phyloP scores from a whole-genome alignment of 2,113 vertebrate genomes.

The Melierax canorus region DNA sequence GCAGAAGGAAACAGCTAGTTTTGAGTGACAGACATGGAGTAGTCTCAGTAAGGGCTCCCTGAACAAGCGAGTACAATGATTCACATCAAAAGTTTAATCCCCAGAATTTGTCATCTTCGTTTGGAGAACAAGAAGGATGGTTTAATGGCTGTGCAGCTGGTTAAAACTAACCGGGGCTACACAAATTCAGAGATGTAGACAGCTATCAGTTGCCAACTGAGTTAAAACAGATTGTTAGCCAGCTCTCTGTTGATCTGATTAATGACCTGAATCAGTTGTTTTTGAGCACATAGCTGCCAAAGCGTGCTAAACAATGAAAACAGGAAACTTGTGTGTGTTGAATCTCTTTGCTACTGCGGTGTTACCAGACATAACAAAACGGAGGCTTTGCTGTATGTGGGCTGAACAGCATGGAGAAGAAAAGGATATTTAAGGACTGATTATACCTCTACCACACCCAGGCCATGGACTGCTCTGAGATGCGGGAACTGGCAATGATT shows the following conservation, averaged over 20 bases:
- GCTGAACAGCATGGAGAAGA: background rate
- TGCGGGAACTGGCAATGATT: background rate
- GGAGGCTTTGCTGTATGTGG: background rate
- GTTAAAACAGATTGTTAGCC: background rate
- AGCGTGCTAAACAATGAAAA: background rate
- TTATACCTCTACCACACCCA: background rate
- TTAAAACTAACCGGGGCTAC: background rate
- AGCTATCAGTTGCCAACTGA: background rate
- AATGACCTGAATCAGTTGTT: background rate
- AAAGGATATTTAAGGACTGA: background rate
- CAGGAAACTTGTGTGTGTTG: background rate
- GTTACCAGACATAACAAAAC: background rate
- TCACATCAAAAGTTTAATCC: background rate
- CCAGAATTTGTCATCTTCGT: background rate
- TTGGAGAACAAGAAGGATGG: background rate
- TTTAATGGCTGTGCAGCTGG: background rate
- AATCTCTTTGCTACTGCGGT: background rate
- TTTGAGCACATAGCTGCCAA: background rate
- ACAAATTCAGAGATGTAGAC: background rate
- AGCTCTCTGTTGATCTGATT: constrained; percentile 12
- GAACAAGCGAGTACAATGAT: rapidly evolving
- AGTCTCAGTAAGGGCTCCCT: background rate
- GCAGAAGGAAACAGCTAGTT: background rate
- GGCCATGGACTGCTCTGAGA: background rate
- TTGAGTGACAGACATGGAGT: background rate